Base-by-base conservation (phyloP, 92 coral and sea anemone species). In the Actinostola sp. region DNA sequence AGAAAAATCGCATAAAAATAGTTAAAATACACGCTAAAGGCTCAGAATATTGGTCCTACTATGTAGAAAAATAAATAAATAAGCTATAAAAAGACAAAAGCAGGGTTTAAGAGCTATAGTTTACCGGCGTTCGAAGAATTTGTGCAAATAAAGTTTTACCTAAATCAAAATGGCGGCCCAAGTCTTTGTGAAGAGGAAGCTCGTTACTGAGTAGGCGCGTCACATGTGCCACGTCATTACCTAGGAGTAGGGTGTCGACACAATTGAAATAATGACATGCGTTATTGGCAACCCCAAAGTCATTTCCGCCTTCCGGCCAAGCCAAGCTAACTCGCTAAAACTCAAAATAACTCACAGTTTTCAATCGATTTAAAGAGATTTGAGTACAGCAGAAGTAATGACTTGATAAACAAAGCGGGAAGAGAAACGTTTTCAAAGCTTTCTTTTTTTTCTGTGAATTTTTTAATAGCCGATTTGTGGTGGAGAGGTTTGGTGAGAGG, bases 221-320 rank as follows among this genome's bases (percentile, higher is more conserved):
- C 98, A 88, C 98, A 94, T 91, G 98, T 94, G 95, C 97, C 98
- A 94, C 98, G 98, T 94, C 97, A 94, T 94, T 92, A 81, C 71
- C 88, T 86, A 59, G 73, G 81, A 70, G 65, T 36, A 7, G 91
- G 95, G 95, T 82, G 88, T 61, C 36, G 43, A 56, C 15, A 15
- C 75, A 9, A 48, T 80, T 89, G 83, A 73, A 38, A 46, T 51
- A 55, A 33, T 56, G 59, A 39, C 27, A 4, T 20, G 16, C 43
- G 26, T 39, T 23, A 15, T 38, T 55, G 52, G 30, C 6, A 11
- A 25, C 65, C 77, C 77, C 66, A 12, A 39, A 17, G 63, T 58
- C 50, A 71, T 71, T 71, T 71, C 77, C 77, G 77, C 42, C 77
- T 71, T 55, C 75, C 48, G 63, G 56, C 29, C 30, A 9, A 15